phyloP scores from a whole-genome alignment of 2,797 vertebrate genomes.

The Botia kubotai region DNA sequence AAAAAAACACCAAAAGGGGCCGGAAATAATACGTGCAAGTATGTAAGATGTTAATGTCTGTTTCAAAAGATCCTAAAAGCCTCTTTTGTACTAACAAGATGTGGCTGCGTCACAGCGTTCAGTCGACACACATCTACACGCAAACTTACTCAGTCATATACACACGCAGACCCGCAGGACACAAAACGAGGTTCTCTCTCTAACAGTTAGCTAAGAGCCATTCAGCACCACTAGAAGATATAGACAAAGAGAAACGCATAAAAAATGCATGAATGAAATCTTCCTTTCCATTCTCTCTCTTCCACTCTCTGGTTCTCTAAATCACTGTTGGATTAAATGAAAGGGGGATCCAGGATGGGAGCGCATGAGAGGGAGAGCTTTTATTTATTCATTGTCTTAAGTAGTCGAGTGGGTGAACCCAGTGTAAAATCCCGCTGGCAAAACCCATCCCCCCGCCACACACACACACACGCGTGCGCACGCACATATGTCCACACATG shows the following conservation, averaged over 20 bases:
- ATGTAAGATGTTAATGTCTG: constrained; percentile 30
- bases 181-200: constrained; percentile 37
- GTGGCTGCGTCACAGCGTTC: not conserved
- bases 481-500: constrained; percentile 11
- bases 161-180: constrained; percentile 1
- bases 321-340: constrained; percentile 54
- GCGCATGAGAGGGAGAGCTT: constrained; percentile 38
- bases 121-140: not conserved
- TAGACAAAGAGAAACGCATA: constrained; percentile 48
- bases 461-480: constrained; percentile 27
- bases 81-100: constrained; percentile 37
- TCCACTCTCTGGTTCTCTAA: constrained; percentile 23
- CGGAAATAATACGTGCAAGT: not conserved
- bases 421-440: constrained; percentile 38
- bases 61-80: constrained; percentile 36
- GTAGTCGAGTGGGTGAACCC: constrained; percentile 52
- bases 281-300: constrained; percentile 30
- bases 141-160: constrained; percentile 15
- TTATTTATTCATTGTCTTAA: constrained; percentile 58
- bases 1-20: not conserved
- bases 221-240: constrained; percentile 41
- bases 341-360: constrained; percentile 45
- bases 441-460: constrained; percentile 6
- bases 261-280: constrained; percentile 55
- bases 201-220: constrained; percentile 46